A percentile compares a stretch with the other conserved stretches of the same genome.
Conservation (phyloP, 92 coral and sea anemone species). For the Umimayanthus kanabou region DNA sequence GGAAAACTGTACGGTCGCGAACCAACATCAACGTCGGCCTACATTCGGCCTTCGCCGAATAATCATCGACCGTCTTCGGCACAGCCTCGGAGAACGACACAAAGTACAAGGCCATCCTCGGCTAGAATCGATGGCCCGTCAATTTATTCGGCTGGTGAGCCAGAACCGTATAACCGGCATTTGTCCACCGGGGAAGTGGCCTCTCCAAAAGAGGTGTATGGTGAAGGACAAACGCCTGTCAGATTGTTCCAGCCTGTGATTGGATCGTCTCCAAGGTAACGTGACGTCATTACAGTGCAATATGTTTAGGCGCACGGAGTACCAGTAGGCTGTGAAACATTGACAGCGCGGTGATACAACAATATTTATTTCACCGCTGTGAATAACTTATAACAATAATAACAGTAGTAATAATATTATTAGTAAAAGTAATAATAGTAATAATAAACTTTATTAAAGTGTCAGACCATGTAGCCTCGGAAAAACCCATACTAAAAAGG, state of each 20-base stretch:
- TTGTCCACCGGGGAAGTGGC: neutral
- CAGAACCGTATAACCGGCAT: neutral
- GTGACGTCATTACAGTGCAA: neutral
- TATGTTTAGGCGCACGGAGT: too few species aligned
- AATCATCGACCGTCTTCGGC: constrained; percentile 26
- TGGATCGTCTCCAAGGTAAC: constrained; percentile 42
- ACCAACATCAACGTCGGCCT: neutral
- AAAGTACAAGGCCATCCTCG: too few species aligned
- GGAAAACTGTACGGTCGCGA: constrained; percentile 21
- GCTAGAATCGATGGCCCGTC: neutral
- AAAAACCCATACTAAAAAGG: too few species aligned
- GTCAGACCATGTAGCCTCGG: too few species aligned
- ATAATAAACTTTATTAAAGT: too few species aligned
- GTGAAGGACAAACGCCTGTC: neutral
- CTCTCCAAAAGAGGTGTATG: neutral
- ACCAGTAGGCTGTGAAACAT: too few species aligned
- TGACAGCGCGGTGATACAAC: too few species aligned
- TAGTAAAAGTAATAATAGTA: too few species aligned
- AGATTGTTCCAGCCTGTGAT: constrained; percentile 33
- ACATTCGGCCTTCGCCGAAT: constrained; percentile 13
- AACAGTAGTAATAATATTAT: too few species aligned
- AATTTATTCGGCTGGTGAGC: neutral
- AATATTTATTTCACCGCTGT: too few species aligned
- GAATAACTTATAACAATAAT: too few species aligned
- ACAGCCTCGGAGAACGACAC: constrained; percentile 13